Percentiles rank a stretch among this genome's conserved stretches.
Evolutionary conservation across 2,113 vertebrate genomes (phyloP).

Genomic region (Dipodomys ordii): DNA sequence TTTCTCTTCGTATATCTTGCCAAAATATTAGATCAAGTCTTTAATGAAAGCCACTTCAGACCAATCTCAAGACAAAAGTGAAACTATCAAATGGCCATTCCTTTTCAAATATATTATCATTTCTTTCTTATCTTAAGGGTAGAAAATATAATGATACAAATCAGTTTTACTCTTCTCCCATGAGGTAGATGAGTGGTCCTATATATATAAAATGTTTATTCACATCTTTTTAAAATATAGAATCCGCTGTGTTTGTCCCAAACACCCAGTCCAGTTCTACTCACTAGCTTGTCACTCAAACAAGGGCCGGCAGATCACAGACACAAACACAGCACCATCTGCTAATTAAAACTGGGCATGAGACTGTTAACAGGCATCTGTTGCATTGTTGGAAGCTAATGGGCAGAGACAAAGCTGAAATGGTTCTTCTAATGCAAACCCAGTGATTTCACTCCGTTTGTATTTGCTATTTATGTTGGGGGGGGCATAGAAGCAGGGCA

Average conservation of each 20-base stretch:
- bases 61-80: constrained; percentile 27
- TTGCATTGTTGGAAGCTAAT: constrained; percentile 75
- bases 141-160: constrained; percentile 41
- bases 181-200: constrained; percentile 35
- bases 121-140: not conserved
- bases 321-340: constrained; percentile 82
- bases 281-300: constrained; percentile 79
- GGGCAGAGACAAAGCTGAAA: constrained; percentile 77
- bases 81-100: constrained; percentile 39
- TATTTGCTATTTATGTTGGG: constrained; percentile 59
- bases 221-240: constrained; percentile 51
- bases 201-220: constrained; percentile 52
- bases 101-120: not conserved
- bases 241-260: constrained; percentile 69
- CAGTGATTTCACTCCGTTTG: constrained; percentile 76
- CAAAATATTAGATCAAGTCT: not conserved
- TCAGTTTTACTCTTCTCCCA: constrained; percentile 14
- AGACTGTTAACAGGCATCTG: constrained; percentile 86
- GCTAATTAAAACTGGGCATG: constrained; percentile 81
- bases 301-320: constrained; percentile 64
- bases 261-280: constrained; percentile 69
- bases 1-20: not conserved
- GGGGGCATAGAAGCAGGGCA: constrained; percentile 57
- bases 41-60: constrained; percentile 37
- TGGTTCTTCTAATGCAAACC: constrained; percentile 75